Conservation (phyloP, 2,113 vertebrate species). For the Echinops telfairi region DNA sequence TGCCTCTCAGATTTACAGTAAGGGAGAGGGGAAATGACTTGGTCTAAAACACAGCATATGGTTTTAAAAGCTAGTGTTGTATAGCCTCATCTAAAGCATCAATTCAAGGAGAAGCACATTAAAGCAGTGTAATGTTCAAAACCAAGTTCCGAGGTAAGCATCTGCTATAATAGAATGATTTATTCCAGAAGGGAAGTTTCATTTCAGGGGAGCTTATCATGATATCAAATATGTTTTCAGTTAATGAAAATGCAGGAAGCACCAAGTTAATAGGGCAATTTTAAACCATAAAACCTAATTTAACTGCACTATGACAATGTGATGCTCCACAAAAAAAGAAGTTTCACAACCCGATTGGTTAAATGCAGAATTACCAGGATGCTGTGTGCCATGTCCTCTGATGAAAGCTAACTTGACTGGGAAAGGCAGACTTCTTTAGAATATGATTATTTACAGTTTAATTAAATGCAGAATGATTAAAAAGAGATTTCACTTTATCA, state of each 20-base stretch:
- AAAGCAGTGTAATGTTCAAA: slow-evolving; percentile 72
- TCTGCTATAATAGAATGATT: slow-evolving; percentile 72
- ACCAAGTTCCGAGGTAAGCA: slow-evolving; percentile 68
- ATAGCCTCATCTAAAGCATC: slow-evolving; percentile 69
- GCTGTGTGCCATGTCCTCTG: slow-evolving; percentile 43
- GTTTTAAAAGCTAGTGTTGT: slow-evolving; percentile 64
- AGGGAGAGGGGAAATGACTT: slow-evolving; percentile 60
- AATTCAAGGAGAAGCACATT: slow-evolving; percentile 69
- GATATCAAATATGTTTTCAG: slow-evolving; percentile 78
- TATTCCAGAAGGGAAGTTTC: slow-evolving; percentile 75
- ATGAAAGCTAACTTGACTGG: slow-evolving; percentile 69
- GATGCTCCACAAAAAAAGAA: slow-evolving; percentile 71
- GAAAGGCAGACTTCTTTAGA: slow-evolving; percentile 70
- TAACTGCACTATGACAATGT: slow-evolving; percentile 74
- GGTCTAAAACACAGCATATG: slow-evolving; percentile 66
- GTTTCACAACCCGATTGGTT: slow-evolving; percentile 73
- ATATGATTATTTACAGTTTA: slow-evolving; percentile 80
- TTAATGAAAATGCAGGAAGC: slow-evolving; percentile 83
- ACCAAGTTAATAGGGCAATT: slow-evolving; percentile 80
- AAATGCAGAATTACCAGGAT: slow-evolving; percentile 69
- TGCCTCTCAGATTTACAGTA: slow-evolving; percentile 58
- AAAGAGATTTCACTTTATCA: slow-evolving; percentile 69
- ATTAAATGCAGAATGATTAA: slow-evolving; percentile 81
- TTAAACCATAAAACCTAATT: slow-evolving; percentile 81
- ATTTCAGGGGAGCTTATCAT: slow-evolving; percentile 78